Evolutionary conservation across 1,140 invertebrate genomes (phyloP), one percentile per base, ranked within the genome.

Genomic region (Drosophila grimshawi): DNA sequence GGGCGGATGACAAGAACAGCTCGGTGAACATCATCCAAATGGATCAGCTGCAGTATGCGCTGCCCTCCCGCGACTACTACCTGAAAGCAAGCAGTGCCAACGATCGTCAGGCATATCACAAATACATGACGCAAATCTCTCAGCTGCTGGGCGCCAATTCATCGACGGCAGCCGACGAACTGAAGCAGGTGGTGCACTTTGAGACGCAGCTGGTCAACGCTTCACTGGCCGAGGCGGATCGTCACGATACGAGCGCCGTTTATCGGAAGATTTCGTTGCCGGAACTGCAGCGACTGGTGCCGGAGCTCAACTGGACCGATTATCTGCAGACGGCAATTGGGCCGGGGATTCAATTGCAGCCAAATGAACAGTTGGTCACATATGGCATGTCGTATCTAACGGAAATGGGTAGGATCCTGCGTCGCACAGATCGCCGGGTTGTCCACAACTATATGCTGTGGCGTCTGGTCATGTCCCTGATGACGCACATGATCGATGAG

Each of bases 401-500:
- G n/a, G 94, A 96, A 82, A 95, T 97, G 95, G 96, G 96, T 1
- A 93, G 94, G 69, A 95, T 97, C 27, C 72, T 97, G 1, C 90
- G 94, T 30, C 92, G 93, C 53, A 96, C 96, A 5, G 95, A 97
- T 60, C 93, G 92, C 35, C 79, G 96, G 64, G 94, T 95, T 0
- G 91, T 98, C 5, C 95, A 97, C 88, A 98, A 98, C 92, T 98
- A 97, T 85, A 94, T 97, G 29, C 92, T 98, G 2, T 98, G 97
- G 97, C 93, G 97, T 30, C 81, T 98, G 52, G 95, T 92, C 10
- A 96, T 96, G 94, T 95, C 96, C 3, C 94, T 97, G 75, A 95
- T 96, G 74, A 95, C 96, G 0, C 96, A 97, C 83, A 95, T 98
- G 94, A 96, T 96, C 39, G 96, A 96, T 75, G 95, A 96, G 46